These are phyloP conservation scores for Rhinoderma darwinii DNA, from an alignment of 2,113 vertebrate genomes.

Conservation along the genomic window DNA sequence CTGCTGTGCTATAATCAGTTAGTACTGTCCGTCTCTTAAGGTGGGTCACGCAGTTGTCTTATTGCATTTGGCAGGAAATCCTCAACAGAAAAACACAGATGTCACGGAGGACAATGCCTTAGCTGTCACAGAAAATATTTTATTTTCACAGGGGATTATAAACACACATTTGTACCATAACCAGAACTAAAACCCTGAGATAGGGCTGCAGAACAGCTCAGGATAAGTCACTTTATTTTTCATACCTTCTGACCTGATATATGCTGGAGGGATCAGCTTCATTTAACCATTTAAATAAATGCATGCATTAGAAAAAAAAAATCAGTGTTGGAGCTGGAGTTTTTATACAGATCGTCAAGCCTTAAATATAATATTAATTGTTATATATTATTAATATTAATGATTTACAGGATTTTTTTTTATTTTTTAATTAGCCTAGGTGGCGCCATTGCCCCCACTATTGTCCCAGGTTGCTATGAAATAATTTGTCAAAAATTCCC, in stretches of 20 bases:
- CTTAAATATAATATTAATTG: neutral
- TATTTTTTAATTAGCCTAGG: neutral
- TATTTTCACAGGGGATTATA: conserved; percentile 63
- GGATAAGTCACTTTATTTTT: conserved; percentile 48
- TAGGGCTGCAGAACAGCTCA: conserved; percentile 11
- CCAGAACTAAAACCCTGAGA: conserved; percentile 54
- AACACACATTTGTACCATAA: conserved; percentile 51
- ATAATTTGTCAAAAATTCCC: no score
- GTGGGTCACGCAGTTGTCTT: conserved; percentile 79
- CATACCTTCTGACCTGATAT: conserved; percentile 44
- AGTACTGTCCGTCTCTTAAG: conserved; percentile 70
- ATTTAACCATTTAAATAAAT: neutral
- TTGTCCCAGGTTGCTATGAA: neutral
- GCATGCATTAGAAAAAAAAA: neutral
- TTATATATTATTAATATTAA: neutral
- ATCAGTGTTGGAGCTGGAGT: neutral
- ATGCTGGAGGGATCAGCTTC: neutral
- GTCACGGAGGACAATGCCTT: conserved; percentile 76
- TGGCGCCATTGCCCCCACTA: neutral
- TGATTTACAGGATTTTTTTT: neutral
- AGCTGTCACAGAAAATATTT: conserved; percentile 73
- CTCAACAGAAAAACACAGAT: conserved; percentile 75
- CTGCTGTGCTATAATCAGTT: conserved; percentile 68
- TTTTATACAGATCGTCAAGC: neutral
- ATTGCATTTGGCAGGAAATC: conserved; percentile 78